phyloP scores from a whole-genome alignment of 2,113 vertebrate species.

The Ellobius talpinus region DNA sequence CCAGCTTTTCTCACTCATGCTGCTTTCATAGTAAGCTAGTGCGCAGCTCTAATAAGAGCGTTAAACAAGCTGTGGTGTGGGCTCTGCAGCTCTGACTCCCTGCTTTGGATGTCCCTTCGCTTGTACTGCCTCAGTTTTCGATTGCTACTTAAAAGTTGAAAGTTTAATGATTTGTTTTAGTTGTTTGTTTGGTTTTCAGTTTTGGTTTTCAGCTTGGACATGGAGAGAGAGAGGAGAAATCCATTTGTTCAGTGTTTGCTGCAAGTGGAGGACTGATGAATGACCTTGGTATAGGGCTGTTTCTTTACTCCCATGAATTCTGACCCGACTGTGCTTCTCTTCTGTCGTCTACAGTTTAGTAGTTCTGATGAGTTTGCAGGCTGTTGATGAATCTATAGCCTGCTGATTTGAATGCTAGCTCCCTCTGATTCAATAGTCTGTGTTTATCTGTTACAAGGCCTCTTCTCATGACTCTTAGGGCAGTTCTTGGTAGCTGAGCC shows the following conservation, averaged over 20 bases:
- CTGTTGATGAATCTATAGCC: not conserved
- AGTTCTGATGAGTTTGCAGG: not conserved
- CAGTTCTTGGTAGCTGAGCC: not conserved
- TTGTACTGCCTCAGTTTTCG: not conserved
- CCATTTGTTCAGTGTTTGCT: not conserved
- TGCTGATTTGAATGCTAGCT: not conserved
- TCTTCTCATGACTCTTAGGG: not conserved
- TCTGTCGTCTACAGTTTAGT: not conserved
- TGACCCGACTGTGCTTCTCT: constrained; percentile 6
- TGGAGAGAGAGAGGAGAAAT: not conserved
- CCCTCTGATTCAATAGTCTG: not conserved
- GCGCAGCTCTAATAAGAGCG: not conserved
- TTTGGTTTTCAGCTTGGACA: not conserved
- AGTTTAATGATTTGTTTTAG: not conserved
- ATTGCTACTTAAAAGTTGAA: not conserved
- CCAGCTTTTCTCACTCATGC: not conserved
- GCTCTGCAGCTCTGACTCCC: not conserved
- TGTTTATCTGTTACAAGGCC: not conserved
- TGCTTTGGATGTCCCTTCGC: not conserved
- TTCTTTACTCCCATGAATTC: constrained; percentile 55
- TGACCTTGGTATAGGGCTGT: not conserved
- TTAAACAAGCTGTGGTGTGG: not conserved
- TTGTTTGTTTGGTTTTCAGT: not conserved
- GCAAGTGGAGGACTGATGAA: not conserved
- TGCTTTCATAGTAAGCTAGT: not conserved